Conservation (phyloP, 1,140 invertebrate genomes). For the Pseudomyrmex dendroicus region DNA sequence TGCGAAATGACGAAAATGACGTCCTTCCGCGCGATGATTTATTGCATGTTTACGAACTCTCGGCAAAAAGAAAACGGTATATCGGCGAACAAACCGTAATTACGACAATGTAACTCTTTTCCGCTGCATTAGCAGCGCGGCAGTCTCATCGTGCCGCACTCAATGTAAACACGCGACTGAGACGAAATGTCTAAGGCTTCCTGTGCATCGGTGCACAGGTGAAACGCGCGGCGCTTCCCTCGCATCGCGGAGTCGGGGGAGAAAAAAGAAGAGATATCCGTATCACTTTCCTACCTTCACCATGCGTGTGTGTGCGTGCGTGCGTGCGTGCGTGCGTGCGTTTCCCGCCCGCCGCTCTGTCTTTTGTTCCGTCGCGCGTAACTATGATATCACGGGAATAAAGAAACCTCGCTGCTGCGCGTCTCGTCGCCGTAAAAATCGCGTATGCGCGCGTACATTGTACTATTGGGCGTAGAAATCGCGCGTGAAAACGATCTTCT, state of each 20-base stretch:
- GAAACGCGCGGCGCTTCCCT: conserved; percentile 74
- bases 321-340: not conserved
- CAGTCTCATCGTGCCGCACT: conserved; percentile 58
- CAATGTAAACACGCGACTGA: conserved; percentile 80
- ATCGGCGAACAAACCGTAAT: not conserved
- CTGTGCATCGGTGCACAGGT: conserved; percentile 70
- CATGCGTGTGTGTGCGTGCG: not conserved
- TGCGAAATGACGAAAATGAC: not conserved
- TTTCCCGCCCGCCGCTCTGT: conserved; percentile 34
- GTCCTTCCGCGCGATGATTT: not conserved
- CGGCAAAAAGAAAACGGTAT: not conserved
- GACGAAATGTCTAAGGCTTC: conserved; percentile 72
- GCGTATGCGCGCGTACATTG: not conserved
- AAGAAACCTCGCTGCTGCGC: conserved; percentile 6
- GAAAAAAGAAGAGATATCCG: conserved; percentile 72
- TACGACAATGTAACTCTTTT: conserved; percentile 12
- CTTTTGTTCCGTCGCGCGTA: conserved; percentile 61
- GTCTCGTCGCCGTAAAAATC: not conserved
- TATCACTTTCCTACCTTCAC: conserved; percentile 70
- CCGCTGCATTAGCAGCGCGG: conserved; percentile 1
- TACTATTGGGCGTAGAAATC: not conserved
- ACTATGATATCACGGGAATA: conserved; percentile 55
- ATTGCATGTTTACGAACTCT: not conserved
- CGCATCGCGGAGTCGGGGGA: conserved; percentile 65
- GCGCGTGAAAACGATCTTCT: too few species aligned